Conservation (phyloP, 2,113 vertebrate species). For the Clupea harengus region DNA sequence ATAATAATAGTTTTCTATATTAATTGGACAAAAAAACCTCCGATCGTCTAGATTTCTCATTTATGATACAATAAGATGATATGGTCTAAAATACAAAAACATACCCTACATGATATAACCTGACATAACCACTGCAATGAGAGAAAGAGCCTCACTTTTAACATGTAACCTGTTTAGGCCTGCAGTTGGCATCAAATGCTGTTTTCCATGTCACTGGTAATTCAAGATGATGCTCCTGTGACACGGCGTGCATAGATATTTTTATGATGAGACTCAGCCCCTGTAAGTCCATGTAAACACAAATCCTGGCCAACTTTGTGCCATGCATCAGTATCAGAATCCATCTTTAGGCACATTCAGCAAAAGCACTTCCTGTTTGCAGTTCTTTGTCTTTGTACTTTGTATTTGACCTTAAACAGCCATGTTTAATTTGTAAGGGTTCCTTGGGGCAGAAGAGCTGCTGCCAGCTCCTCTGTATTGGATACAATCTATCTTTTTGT, state of each 20-base stretch:
- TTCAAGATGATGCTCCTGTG: slow-evolving; percentile 10
- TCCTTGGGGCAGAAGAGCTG: background rate
- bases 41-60: too few relatives aligned
- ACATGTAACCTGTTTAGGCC: background rate
- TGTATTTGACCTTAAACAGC: background rate
- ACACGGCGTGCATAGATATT: background rate
- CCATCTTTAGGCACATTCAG: background rate
- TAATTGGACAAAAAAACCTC: too few relatives aligned
- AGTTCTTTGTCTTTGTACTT: background rate
- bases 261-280: background rate
- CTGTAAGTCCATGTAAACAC: background rate
- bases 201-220: slow-evolving; percentile 8
- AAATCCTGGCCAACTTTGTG: background rate
- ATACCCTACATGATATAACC: too few relatives aligned
- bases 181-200: background rate
- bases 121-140: background rate
- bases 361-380: background rate
- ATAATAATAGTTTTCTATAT: background rate
- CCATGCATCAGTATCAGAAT: background rate
- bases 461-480: background rate
- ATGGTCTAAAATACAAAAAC: background rate
- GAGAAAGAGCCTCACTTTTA: background rate
- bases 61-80: background rate
- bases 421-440: background rate
- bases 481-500: background rate